Percentiles rank a stretch among this genome's conserved stretches.
Evolutionary conservation across 2,113 vertebrate genomes (phyloP).

Genomic region (Damaliscus lunatus): DNA sequence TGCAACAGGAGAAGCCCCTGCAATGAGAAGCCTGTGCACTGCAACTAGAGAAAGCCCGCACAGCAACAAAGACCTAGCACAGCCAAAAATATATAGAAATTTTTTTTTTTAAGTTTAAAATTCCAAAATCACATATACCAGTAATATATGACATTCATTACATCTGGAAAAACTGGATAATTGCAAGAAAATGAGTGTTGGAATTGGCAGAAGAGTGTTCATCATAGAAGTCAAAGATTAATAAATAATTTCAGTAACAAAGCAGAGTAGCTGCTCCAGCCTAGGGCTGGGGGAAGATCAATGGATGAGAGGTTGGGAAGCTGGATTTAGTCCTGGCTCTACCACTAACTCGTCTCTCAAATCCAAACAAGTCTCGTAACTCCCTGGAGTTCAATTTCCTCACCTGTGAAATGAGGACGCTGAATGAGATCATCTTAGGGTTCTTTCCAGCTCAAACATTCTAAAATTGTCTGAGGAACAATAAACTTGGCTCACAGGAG

Average conservation of each 20-base stretch:
- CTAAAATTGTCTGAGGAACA: constrained; percentile 27
- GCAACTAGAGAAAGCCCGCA: background rate
- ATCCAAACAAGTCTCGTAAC: constrained; percentile 13
- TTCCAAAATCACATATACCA: background rate
- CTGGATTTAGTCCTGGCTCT: background rate
- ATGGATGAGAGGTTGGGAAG: background rate
- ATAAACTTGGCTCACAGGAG: background rate
- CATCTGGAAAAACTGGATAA: background rate
- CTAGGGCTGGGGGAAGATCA: background rate
- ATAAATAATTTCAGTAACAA: background rate
- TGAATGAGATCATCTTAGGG: constrained; percentile 14
- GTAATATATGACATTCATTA: background rate
- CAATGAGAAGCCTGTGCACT: background rate
- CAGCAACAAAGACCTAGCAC: background rate
- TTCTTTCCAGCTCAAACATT: background rate
- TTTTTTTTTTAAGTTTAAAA: background rate
- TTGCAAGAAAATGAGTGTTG: background rate
- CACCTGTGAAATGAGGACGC: constrained; percentile 47
- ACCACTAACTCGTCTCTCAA: background rate
- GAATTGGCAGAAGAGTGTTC: background rate
- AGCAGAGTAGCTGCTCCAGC: background rate
- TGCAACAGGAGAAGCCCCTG: background rate
- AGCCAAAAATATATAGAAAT: background rate
- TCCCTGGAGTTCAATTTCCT: constrained; percentile 33
- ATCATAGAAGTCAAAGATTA: constrained; percentile 7